Evolutionary conservation across 2,797 vertebrate species (phyloP).

Genomic region (Artibeus lituratus): DNA sequence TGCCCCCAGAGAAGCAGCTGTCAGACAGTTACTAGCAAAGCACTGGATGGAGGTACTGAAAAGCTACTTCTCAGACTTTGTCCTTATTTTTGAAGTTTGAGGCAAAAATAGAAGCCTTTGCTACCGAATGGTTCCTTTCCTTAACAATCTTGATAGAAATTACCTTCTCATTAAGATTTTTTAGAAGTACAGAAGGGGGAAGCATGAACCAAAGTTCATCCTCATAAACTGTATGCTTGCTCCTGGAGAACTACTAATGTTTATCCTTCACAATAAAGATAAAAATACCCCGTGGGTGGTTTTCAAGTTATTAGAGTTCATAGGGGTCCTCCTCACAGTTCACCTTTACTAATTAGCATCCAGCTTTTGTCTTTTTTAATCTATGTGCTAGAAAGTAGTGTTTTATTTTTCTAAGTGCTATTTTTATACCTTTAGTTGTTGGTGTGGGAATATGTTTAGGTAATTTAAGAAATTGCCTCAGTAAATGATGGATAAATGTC

Average conservation of each 20-base stretch:
- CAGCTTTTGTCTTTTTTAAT: background rate
- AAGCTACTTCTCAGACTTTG: background rate
- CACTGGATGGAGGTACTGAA: background rate
- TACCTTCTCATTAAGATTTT: background rate
- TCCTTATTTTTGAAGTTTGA: background rate
- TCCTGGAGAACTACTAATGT: background rate
- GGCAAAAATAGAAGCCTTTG: background rate
- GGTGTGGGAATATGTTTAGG: background rate
- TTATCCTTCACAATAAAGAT: background rate
- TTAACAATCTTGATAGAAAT: background rate
- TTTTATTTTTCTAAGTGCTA: conserved; percentile 21
- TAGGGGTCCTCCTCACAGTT: background rate
- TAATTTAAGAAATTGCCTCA: conserved; percentile 31
- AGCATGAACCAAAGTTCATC: background rate
- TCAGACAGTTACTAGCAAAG: background rate
- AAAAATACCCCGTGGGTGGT: background rate
- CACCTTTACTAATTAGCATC: conserved; percentile 4
- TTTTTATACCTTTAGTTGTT: conserved; percentile 18
- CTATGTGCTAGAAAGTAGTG: background rate
- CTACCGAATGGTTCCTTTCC: background rate
- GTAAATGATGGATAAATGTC: background rate
- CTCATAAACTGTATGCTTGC: background rate
- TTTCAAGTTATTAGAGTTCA: conserved; percentile 13
- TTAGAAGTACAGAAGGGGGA: background rate
- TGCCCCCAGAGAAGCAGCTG: background rate